Evolutionary conservation across 2,888 invertebrate genomes (phyloP), one percentile per base, ranked within the genome.

Genomic region (Plusia festucae): DNA sequence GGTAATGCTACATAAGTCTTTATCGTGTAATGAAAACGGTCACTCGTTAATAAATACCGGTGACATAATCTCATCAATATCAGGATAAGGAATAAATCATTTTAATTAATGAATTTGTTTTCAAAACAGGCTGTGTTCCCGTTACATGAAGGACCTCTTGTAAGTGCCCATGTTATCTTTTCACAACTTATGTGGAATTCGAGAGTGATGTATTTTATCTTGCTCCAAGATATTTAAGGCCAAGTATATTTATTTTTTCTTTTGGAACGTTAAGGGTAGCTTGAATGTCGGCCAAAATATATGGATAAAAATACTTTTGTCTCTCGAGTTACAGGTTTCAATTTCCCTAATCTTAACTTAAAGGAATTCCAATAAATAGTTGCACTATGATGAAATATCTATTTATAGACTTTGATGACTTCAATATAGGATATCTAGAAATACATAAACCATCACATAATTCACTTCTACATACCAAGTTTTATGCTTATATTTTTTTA

Each of bases 151-250:
- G 27, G 46, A 68, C 40, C 8, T 69, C 60, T 53, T 51, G 51
- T 53, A 61, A 69, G 64, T 76, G 57, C 56, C 57, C 62, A 53
- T 24, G 24, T 62, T 57, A 73, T 73, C 58, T 63, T 55, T 60
- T 20, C 55, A 30, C 51, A 54, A 69, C 30, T 65, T 62, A 63
- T 73, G 63, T 58, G 53, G 55, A 57, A 64, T 54, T 58, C 58
- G 62, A 70, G 76, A 69, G 69, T 15, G 49, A 68, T 60, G 44
- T 40, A 62, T 57, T 57, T 62, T 75, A 59, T 68, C 54, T 61
- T 60, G 61, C 65, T 67, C 65, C 20, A 0, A 1, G 20, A 52
- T 20, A 34, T 27, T 44, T 44, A 51, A 56, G 13, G 32, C 30
- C 20, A 20, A 49, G 20, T 13, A 40, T 11, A n/a, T 7, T 16